phyloP scores from a whole-genome alignment of 2,113 vertebrate species.

The Micronisus gabar region DNA sequence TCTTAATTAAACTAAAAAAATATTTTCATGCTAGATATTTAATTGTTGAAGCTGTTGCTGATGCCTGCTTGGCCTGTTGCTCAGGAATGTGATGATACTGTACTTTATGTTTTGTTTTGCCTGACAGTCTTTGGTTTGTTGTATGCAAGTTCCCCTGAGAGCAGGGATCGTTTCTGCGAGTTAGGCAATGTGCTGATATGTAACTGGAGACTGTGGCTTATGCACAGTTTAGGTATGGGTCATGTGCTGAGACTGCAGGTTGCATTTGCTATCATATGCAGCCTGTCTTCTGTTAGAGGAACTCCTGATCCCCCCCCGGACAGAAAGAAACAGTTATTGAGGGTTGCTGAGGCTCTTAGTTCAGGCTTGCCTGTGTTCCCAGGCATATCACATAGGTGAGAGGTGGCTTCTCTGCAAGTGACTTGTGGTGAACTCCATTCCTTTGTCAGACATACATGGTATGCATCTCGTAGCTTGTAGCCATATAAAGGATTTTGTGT shows the following conservation, averaged over 20 bases:
- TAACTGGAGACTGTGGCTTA: not conserved
- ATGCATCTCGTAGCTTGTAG: not conserved
- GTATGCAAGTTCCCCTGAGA: not conserved
- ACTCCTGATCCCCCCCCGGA: not conserved
- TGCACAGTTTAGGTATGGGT: not conserved
- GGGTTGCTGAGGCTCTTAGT: not conserved
- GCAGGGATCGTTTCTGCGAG: not conserved
- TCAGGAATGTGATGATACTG: not conserved
- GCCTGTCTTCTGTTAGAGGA: not conserved
- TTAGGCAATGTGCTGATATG: not conserved
- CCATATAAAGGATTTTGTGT: not conserved
- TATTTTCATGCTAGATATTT: not conserved
- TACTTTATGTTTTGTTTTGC: not conserved
- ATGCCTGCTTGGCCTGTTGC: not conserved
- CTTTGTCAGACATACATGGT: not conserved
- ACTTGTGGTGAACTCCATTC: not conserved
- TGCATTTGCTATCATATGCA: not conserved
- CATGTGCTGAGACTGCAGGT: not conserved
- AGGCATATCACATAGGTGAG: accelerated
- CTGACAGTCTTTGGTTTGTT: not conserved
- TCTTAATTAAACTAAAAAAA: not conserved
- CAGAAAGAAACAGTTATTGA: not conserved
- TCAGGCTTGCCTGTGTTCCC: not conserved
- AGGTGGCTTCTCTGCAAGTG: not conserved
- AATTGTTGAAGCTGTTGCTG: not conserved